phyloP scores from a whole-genome alignment of 2,113 vertebrate species.

The Setophaga petechia region DNA sequence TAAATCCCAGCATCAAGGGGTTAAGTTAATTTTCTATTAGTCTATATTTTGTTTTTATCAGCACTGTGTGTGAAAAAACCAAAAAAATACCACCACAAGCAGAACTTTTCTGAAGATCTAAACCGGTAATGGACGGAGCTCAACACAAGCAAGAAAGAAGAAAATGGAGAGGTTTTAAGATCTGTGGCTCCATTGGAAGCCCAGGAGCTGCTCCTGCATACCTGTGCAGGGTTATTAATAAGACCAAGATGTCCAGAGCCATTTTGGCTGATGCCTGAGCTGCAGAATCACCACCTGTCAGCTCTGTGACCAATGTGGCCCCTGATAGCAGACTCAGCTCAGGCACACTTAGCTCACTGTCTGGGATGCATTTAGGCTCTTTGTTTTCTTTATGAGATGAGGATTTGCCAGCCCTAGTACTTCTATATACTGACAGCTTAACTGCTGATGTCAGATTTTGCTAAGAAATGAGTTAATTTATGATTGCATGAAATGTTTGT shows the following conservation, averaged over 20 bases:
- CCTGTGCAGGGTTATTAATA: neutral
- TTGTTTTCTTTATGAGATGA: slow-evolving; percentile 41
- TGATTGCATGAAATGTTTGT: slow-evolving; percentile 57
- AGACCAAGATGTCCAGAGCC: neutral
- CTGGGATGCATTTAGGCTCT: slow-evolving; percentile 22
- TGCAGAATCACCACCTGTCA: neutral
- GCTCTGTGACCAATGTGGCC: neutral
- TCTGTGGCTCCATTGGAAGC: neutral
- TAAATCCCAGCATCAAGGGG: neutral
- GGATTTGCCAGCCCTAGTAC: slow-evolving; percentile 21
- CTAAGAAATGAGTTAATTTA: slow-evolving; percentile 71
- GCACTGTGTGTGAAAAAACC: neutral
- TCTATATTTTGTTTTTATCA: neutral
- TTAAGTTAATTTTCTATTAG: neutral
- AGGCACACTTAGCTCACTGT: slow-evolving; percentile 16
- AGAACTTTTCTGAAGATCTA: neutral
- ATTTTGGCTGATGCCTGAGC: neutral
- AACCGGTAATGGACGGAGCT: neutral
- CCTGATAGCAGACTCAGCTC: neutral
- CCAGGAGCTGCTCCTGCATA: neutral
- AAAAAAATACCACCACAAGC: neutral
- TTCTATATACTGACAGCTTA: slow-evolving; percentile 52
- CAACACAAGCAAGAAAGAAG: neutral
- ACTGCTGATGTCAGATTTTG: slow-evolving; percentile 60
- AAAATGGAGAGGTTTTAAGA: neutral